Evolutionary conservation across 2,113 vertebrate genomes (phyloP), one percentile per base, ranked within the genome.

Genomic region (Hystrix cristata): DNA sequence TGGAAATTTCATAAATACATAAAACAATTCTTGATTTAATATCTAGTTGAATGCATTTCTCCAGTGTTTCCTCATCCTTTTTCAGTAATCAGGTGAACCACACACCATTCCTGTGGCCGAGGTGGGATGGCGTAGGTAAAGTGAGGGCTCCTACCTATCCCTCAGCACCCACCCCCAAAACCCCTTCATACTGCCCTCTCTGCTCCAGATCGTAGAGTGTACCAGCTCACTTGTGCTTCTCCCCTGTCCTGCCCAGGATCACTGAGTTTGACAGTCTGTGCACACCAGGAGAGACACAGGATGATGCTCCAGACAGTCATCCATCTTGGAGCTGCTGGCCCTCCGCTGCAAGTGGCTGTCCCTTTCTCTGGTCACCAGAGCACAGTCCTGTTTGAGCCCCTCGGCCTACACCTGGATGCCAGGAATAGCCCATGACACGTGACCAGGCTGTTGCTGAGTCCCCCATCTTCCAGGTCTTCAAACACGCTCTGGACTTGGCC

Each of bases 111-210:
- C 31, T 51, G 51, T 25, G 80, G 62, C 31, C 1, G 51, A 43
- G 23, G 13, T n/a, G 25, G 27, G 12, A 46, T 60, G 9, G 64
- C 57, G 25, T 19, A 51, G 60, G 38, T 7, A 48, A 65, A 62
- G 31, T 65, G 31, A 62, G 29, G 23, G n/a, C 21, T 60, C 23
- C 15, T 7, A 82, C 43, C 25, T 76, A 23, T 3, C 43, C 29
- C 18, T 88, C 0, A 3, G 25, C 7, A 9, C 4, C 53, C 14
- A 46, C 13, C 0, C 5, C 10, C 43, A 0, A 29, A 2, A 38
- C 67, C 15, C 64, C 43, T 11, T 76, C 12, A 1, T 72, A 43
- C 34, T 85, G 1, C 13, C 23, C 43, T 48, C 48, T 19, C 25
- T 92, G 55, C 8, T 8, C 78, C 2, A 18, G 18, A 18, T 4